Base-by-base conservation (phyloP, 2,888 invertebrate genomes). In the Drosophila melanosoma region DNA sequence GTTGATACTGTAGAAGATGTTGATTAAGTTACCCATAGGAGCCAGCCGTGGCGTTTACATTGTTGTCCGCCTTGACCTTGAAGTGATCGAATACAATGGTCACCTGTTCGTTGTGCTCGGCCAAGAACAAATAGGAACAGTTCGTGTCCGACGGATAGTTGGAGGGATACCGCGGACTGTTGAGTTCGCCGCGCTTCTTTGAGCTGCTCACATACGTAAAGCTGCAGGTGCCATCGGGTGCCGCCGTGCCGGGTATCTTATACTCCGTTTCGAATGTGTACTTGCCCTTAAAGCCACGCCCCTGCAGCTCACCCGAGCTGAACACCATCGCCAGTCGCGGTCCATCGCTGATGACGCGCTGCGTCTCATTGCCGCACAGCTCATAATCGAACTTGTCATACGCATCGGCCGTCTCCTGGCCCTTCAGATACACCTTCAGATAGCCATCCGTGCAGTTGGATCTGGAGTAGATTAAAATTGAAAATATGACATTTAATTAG, bases 111-210 rank as follows among this genome's bases (percentile, higher is more conserved):
- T 97, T 97, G 77, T 96, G 96, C 81, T 96, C 96, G 63, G 97
- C 97, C 89, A 96, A 94, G 93, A 99, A 98, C 91, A 96, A 95
- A 94, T 97, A 99, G 74, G 98, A 97, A 94, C 99, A 99, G 94
- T 97, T 97, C 81, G 97, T 98, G 93, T 96, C 96, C 91, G 98
- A 97, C 79, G 99, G 99, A 94, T 99, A 99, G 94, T 98, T 97
- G 91, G 98, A 97, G 91, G 99, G 99, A 95, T 98, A 98, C 74
- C 98, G 96, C 29, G 99, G 99, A 62, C 98, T 98, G 94, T 99
- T 99, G 93, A 99, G 97, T 92, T 98, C 97, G 59, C 98, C 98
- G 71, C 96, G 95, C 93, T 97, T 97, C 91, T 96, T 96, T 49
- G 97, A 97, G 83, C 96, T 95, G 92, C 98, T 98, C 84, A 96